Conservation (phyloP, 2,888 invertebrate genomes). For the Cremastinae sp. region DNA sequence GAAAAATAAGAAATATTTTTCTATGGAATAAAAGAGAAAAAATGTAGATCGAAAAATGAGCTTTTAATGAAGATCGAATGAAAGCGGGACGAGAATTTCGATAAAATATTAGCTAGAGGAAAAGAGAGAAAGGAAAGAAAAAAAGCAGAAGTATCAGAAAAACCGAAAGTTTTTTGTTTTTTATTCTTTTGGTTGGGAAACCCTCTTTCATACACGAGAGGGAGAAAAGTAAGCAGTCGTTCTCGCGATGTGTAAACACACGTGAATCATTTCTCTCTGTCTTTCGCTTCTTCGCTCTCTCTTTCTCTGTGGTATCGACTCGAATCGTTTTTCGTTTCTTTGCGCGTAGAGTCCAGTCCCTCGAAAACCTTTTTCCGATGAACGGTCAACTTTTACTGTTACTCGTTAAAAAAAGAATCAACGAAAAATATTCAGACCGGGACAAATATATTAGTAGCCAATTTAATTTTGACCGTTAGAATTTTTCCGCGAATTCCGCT, state of each 20-base stretch:
- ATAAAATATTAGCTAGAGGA: background rate
- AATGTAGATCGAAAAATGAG: conserved; percentile 1
- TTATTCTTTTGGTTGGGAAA: background rate
- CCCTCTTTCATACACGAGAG: conserved; percentile 20
- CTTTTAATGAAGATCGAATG: conserved; percentile 4
- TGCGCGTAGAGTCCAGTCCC: background rate
- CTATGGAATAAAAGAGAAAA: too few relatives aligned
- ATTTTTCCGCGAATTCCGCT: too few relatives aligned
- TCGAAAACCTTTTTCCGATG: too few relatives aligned
- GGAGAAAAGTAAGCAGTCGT: conserved; percentile 49
- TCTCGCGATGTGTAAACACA: conserved; percentile 40
- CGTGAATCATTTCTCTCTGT: conserved; percentile 37
- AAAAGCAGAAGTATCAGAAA: conserved; percentile 4
- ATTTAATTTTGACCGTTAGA: too few relatives aligned
- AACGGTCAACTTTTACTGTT: too few relatives aligned
- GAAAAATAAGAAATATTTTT: too few relatives aligned
- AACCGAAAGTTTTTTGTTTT: conserved; percentile 17
- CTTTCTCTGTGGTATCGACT: too few relatives aligned
- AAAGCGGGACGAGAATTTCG: background rate
- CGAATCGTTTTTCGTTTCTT: background rate
- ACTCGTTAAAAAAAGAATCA: too few relatives aligned
- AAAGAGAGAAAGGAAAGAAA: conserved; percentile 1
- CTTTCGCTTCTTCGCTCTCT: background rate
- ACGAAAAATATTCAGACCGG: too few relatives aligned
- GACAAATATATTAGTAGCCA: too few relatives aligned